Conservation (phyloP, 2,888 invertebrate genomes). For the Frankliniella fusca region DNA sequence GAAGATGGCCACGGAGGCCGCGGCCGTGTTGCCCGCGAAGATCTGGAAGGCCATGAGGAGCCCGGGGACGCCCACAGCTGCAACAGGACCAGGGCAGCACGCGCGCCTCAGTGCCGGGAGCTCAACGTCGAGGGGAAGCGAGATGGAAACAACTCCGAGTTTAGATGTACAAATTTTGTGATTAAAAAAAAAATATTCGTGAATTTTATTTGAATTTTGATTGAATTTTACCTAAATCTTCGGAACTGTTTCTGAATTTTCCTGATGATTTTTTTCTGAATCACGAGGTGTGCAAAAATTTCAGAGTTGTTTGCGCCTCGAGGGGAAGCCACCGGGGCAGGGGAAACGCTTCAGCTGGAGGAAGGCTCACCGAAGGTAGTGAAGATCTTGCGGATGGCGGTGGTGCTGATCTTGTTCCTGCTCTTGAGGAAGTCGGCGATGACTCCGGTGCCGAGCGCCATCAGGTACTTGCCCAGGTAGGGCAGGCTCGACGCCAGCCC, state of each 20-base stretch:
- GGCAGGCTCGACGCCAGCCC: slow-evolving; percentile 79
- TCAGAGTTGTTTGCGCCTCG: too few species aligned
- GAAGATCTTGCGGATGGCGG: slow-evolving; percentile 65
- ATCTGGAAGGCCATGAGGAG: slow-evolving; percentile 71
- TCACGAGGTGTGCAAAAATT: too few species aligned
- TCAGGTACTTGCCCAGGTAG: slow-evolving; percentile 79
- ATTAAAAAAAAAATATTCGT: too few species aligned
- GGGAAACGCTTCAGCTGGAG: too few species aligned
- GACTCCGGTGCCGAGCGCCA: slow-evolving; percentile 68
- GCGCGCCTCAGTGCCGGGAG: neutral
- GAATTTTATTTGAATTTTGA: too few species aligned
- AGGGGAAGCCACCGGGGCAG: too few species aligned
- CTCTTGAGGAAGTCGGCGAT: slow-evolving; percentile 68
- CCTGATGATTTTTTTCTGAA: too few species aligned
- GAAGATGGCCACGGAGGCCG: slow-evolving; percentile 72
- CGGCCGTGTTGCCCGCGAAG: slow-evolving; percentile 63
- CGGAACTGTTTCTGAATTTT: too few species aligned
- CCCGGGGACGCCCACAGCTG: slow-evolving; percentile 62
- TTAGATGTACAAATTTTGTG: too few species aligned
- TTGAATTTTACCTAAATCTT: too few species aligned
- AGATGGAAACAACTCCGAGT: too few species aligned
- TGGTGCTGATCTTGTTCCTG: slow-evolving; percentile 66
- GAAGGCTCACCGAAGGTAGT: slow-evolving; percentile 57
- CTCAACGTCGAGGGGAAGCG: too few species aligned
- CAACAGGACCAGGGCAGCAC: neutral